phyloP scores from a whole-genome alignment of 2,113 vertebrate genomes.

The Leptosomus discolor region DNA sequence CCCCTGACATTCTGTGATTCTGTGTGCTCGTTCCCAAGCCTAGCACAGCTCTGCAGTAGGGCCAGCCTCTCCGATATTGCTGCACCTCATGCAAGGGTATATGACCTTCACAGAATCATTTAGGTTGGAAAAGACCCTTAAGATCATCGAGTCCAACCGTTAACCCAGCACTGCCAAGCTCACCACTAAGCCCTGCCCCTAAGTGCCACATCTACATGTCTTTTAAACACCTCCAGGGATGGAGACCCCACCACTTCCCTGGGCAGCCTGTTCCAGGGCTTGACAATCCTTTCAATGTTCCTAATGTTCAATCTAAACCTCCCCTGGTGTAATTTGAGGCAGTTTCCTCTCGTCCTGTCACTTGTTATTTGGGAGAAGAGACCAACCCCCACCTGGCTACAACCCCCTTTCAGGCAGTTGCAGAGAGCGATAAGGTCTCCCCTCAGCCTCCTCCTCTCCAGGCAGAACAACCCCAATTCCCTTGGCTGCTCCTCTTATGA shows the following conservation, averaged over 20 bases:
- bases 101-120: not conserved
- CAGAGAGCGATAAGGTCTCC: not conserved
- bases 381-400: not conserved
- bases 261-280: not conserved
- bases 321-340: not conserved
- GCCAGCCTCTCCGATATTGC: not conserved
- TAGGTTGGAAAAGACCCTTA: not conserved
- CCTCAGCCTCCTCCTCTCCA: not conserved
- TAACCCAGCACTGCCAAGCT: not conserved
- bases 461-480: not conserved
- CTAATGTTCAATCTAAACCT: not conserved
- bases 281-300: not conserved
- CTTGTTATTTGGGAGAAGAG: not conserved
- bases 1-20: no score
- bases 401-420: not conserved
- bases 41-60: not conserved
- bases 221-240: not conserved
- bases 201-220: not conserved
- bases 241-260: not conserved
- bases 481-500: not conserved
- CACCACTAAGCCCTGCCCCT: not conserved
- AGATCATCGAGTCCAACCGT: not conserved
- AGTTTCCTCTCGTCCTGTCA: not conserved
- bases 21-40: not conserved
- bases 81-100: not conserved